Evolutionary conservation across 2,113 vertebrate genomes (phyloP).

Genomic region (Cichladusa arquata): DNA sequence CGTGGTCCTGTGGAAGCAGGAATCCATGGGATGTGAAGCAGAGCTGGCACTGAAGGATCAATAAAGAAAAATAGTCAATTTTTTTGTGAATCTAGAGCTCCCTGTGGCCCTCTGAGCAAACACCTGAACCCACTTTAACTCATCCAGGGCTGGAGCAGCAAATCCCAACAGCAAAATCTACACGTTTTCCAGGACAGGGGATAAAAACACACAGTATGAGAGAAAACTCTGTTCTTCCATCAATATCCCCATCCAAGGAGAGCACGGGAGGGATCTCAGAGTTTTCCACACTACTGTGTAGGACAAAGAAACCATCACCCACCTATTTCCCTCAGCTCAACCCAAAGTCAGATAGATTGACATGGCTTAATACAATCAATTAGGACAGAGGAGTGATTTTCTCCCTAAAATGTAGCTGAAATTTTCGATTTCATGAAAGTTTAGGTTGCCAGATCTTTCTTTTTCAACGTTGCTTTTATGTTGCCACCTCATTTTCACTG

Average conservation of each 20-base stretch:
- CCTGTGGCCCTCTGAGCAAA: neutral
- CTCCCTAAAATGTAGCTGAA: neutral
- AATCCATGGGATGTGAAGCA: neutral
- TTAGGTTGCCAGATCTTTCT: neutral
- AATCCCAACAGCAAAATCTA: neutral
- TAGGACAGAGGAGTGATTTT: neutral
- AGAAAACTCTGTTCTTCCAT: neutral
- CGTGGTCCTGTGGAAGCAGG: neutral
- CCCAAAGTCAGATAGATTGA: neutral
- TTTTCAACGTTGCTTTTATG: constrained; percentile 50
- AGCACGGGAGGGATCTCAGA: neutral
- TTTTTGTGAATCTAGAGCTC: neutral
- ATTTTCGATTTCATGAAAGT: neutral
- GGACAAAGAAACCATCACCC: neutral
- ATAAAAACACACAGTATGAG: rapidly evolving
- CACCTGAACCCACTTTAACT: rapidly evolving
- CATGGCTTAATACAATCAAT: neutral
- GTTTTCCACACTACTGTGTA: rapidly evolving
- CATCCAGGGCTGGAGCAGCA: neutral
- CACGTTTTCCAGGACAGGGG: rapidly evolving
- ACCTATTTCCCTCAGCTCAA: neutral
- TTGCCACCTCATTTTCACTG: constrained; percentile 55
- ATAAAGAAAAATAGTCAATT: rapidly evolving
- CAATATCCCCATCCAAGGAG: too few species aligned
- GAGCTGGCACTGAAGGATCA: neutral